These are phyloP conservation scores for Lasioglossum villosulum DNA, from an alignment of 2,888 invertebrate species.

Conservation along the genomic window DNA sequence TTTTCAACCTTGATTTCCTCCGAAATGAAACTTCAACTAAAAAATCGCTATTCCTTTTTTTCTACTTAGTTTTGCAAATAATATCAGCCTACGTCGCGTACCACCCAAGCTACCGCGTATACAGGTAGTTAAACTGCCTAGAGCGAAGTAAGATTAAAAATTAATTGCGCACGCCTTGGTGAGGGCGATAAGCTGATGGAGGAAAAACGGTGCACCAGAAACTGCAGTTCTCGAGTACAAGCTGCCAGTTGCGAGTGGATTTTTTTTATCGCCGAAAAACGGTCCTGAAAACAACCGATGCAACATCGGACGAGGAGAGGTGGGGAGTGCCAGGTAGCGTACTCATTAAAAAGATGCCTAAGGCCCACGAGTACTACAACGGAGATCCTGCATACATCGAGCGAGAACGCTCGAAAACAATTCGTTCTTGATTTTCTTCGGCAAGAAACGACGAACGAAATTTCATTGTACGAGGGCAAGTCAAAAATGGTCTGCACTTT, in stretches of 20 bases:
- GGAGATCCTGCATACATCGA: neutral
- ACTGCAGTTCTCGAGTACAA: neutral
- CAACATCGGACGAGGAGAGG: neutral
- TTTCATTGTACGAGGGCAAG: neutral
- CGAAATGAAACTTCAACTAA: too few species aligned
- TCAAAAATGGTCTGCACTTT: too few species aligned
- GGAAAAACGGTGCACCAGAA: neutral
- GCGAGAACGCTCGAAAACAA: neutral
- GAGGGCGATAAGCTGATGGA: neutral
- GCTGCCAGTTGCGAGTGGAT: neutral
- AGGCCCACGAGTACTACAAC: neutral
- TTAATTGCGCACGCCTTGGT: neutral
- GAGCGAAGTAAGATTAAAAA: neutral
- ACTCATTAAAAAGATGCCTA: slow-evolving; percentile 8
- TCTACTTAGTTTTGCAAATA: too few species aligned
- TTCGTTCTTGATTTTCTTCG: neutral
- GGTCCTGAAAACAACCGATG: neutral
- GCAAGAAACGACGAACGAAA: neutral
- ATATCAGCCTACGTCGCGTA: neutral
- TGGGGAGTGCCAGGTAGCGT: neutral
- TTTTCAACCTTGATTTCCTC: too few species aligned
- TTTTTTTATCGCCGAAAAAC: neutral
- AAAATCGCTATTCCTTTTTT: too few species aligned
- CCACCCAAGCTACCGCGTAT: neutral
- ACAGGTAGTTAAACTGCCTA: slow-evolving; percentile 1